Conservation (phyloP, 2,113 vertebrate species). For the Pelecanus crispus region DNA sequence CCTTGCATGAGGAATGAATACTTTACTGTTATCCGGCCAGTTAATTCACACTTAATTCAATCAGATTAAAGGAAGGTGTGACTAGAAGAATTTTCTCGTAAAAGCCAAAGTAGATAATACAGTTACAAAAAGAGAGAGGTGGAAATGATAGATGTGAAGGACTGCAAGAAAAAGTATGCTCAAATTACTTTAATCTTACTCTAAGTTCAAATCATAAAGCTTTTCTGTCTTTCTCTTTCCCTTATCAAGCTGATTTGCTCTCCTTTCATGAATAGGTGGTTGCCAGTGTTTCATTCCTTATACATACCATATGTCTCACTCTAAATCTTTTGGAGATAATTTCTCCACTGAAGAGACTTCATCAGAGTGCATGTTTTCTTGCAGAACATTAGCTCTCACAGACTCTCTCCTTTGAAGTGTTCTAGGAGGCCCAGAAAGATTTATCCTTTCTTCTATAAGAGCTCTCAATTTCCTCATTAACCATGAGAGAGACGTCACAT, state of each 20-base stretch:
- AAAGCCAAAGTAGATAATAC: background rate
- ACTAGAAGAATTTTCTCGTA: background rate
- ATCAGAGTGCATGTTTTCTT: background rate
- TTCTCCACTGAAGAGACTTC: background rate
- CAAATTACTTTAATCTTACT: background rate
- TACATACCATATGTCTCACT: background rate
- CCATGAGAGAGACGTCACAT: fast-evolving
- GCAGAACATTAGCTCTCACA: background rate
- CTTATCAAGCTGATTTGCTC: background rate
- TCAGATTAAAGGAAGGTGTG: background rate
- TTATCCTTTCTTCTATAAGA: background rate
- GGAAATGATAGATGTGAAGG: background rate
- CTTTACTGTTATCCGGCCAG: background rate
- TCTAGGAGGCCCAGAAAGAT: background rate
- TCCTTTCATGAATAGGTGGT: background rate
- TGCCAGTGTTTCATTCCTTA: background rate
- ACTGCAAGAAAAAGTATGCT: background rate
- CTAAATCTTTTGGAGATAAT: background rate
- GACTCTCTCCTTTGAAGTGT: background rate
- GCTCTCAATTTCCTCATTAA: background rate
- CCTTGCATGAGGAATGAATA: background rate
- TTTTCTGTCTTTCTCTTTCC: background rate
- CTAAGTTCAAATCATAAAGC: background rate
- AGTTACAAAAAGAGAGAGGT: background rate
- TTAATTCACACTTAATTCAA: background rate